Percentiles rank a stretch among this genome's conserved stretches.
Evolutionary conservation across 2,113 vertebrate species (phyloP).

Genomic region (Rhea pennata): DNA sequence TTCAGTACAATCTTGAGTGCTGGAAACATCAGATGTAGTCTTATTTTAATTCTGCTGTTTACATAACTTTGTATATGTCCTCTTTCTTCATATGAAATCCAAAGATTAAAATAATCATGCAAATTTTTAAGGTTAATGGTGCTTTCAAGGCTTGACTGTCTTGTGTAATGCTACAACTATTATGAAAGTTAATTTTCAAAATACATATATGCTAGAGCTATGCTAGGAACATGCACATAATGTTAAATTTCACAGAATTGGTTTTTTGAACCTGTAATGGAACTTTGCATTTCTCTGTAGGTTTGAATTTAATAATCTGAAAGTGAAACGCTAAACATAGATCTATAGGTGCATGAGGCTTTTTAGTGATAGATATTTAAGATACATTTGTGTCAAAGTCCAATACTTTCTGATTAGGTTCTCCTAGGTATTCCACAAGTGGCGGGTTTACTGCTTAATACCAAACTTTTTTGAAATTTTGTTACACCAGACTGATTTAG

Average conservation of each 20-base stretch:
- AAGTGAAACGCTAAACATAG: neutral
- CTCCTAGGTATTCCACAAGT: neutral
- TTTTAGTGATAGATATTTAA: neutral
- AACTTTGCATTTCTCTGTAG: neutral
- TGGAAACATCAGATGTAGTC: neutral
- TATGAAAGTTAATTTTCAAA: neutral
- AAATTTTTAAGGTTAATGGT: neutral
- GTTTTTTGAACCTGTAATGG: neutral
- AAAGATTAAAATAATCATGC: neutral
- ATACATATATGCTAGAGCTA: neutral
- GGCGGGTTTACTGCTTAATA: neutral
- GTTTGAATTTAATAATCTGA: neutral
- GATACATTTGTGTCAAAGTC: neutral
- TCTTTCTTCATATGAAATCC: neutral
- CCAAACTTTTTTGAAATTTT: neutral
- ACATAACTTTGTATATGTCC: neutral
- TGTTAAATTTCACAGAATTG: neutral
- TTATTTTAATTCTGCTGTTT: neutral
- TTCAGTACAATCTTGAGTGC: neutral
- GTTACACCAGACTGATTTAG: neutral
- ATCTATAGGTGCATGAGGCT: rapidly evolving
- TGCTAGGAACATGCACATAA: neutral
- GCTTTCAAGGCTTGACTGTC: neutral
- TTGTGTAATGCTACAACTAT: neutral
- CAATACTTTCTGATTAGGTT: neutral